Evolutionary conservation across 2,797 vertebrate species (phyloP), one percentile per base, ranked within the genome.

Genomic region (Sebastes wilsoni): DNA sequence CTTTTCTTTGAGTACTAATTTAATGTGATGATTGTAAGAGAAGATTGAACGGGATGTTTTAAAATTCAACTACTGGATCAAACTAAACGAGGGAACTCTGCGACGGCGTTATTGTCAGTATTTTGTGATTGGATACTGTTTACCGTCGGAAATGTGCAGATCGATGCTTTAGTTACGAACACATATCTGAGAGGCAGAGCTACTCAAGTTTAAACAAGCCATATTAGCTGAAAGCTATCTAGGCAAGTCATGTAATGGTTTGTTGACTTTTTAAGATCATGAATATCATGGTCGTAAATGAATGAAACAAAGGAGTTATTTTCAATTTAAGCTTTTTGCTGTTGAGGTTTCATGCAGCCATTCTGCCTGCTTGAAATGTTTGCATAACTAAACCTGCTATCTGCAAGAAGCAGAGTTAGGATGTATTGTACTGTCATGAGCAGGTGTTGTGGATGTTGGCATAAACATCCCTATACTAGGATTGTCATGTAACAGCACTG

Each of bases 1-100:
- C 75, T 89, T 90, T 84, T 83, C 64, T 87, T 86, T 83, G 72
- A 79, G 52, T 81, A 72, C 68, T 83, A 38, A 72, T 86, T 72
- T 30, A 65, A 84, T 71, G 73, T 80, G 78, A 69, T 72, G 70
- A 84, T 75, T 82, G 66, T 70, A 49, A 52, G 52, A 81, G 61
- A 71, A 22, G 38, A 67, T 20, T 27, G 6, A 80, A 66, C 22
- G 5, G 25, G 70, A 56, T 56, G 25, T 22, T 74, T 58, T 30
- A 25, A 60, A 62, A 64, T 66, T 64, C 7, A 70, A 55, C 77
- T 81, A 77, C 72, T 84, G 69, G 38, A 76, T 84, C 56, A 72
- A 88, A 80, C 74, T 75, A 56, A 64, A 67, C 6, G 8, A 75
- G 18, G 46, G 60, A 80, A 77, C 68, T 69, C 67, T 62, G 22